A percentile compares a stretch with the other conserved stretches of the same genome.
Conservation (phyloP, 1,140 invertebrate species). For the Magallana angulata region DNA sequence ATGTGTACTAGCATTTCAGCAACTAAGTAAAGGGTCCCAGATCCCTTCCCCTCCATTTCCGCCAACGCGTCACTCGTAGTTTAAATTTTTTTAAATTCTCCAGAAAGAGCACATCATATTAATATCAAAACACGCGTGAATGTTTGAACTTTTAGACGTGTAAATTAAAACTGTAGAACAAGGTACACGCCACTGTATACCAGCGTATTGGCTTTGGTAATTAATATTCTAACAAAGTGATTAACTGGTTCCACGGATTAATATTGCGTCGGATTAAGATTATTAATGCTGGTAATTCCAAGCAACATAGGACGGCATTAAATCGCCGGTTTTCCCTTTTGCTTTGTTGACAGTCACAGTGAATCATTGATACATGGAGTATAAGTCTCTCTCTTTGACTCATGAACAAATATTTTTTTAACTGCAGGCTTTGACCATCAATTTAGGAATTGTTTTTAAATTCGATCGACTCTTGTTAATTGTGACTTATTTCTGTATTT, state of each 20-base stretch:
- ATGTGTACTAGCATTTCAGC: neutral
- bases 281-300: conserved; percentile 16
- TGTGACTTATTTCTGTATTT: conserved; percentile 15
- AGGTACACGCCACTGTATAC: too few species aligned
- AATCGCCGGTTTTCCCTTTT: neutral
- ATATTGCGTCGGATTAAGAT: neutral
- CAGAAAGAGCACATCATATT: too few species aligned
- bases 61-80: neutral
- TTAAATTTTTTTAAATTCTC: too few species aligned
- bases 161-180: too few species aligned
- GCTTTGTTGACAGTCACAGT: neutral
- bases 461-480: neutral
- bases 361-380: neutral
- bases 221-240: conserved; percentile 34
- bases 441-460: neutral
- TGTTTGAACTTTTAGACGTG: too few species aligned
- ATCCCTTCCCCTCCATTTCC: too few species aligned
- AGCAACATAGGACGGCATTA: neutral
- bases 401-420: neutral
- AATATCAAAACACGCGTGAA: too few species aligned
- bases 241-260: conserved; percentile 23
- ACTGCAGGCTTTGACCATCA: neutral
- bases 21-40: neutral
- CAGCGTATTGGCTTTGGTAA: conserved; percentile 21
- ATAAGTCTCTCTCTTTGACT: neutral